A percentile compares a stretch with the other conserved stretches of the same genome.
These are phyloP conservation scores for Gadopsis bispinosus DNA, from an alignment of 2,797 vertebrate genomes.

Conservation along the genomic window DNA sequence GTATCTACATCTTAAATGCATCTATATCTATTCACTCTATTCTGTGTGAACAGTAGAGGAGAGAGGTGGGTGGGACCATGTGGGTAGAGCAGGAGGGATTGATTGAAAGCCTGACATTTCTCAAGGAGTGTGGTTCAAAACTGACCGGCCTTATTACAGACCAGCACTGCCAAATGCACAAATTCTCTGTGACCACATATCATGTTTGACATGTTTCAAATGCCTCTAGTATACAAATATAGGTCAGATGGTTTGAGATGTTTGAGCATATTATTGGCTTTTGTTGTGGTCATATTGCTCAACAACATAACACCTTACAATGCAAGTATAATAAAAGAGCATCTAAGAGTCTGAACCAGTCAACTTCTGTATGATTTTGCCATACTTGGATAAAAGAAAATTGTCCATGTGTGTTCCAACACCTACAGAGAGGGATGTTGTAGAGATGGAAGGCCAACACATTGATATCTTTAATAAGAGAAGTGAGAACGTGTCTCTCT, in stretches of 20 bases:
- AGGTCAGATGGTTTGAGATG: neutral
- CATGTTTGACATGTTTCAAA: neutral
- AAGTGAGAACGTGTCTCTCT: neutral
- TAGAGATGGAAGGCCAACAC: neutral
- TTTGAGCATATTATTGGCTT: neutral
- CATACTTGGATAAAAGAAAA: slow-evolving; percentile 1
- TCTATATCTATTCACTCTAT: neutral
- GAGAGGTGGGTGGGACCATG: neutral
- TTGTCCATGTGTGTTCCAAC: neutral
- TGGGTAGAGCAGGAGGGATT: neutral
- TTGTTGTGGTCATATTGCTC: neutral
- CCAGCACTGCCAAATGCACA: neutral
- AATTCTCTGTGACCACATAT: slow-evolving; percentile 1
- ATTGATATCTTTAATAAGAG: neutral
- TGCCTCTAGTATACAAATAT: neutral
- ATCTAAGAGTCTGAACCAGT: neutral
- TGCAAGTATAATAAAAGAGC: neutral
- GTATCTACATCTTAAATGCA: neutral
- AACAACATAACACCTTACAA: slow-evolving; percentile 2
- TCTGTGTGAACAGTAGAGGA: neutral
- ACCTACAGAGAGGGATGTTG: neutral
- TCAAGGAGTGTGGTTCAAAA: neutral
- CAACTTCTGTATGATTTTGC: neutral
- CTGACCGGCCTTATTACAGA: neutral
- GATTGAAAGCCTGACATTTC: slow-evolving; percentile 24